These are phyloP conservation scores for Ochropleura plecta DNA, from an alignment of 2,888 invertebrate species.

Conservation along the genomic window DNA sequence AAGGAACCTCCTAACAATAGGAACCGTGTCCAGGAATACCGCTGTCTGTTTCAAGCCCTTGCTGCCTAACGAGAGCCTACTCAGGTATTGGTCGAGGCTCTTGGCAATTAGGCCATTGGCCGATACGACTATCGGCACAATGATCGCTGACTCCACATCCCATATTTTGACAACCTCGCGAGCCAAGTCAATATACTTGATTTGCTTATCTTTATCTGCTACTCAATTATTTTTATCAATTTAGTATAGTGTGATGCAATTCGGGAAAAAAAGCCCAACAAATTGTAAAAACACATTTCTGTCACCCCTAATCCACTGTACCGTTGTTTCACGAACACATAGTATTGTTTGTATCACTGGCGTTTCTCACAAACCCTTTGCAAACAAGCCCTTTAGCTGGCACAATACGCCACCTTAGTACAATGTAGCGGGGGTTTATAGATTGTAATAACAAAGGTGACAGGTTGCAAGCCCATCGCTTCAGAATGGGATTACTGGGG, in stretches of 20 bases:
- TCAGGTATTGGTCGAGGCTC: no score
- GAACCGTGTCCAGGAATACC: no score
- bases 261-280: background rate
- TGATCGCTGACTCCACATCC: no score
- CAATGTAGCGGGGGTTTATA: slow-evolving; percentile 52
- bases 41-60: no score
- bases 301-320: slow-evolving; percentile 9
- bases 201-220: no score
- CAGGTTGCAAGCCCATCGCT: slow-evolving; percentile 53
- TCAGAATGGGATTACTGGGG: slow-evolving; percentile 41
- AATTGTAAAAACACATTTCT: slow-evolving; percentile 3
- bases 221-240: background rate
- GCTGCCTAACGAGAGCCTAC: no score
- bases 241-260: background rate
- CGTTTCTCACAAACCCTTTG: slow-evolving; percentile 16
- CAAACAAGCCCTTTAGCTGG: slow-evolving; percentile 21
- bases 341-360: slow-evolving; percentile 19
- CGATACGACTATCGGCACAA: no score
- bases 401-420: slow-evolving; percentile 48
- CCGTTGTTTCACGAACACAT: slow-evolving; percentile 16
- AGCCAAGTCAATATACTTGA: no score
- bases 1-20: no score
- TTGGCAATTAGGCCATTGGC: no score
- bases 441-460: slow-evolving; percentile 63
- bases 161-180: no score